Evolutionary conservation across 2,888 invertebrate genomes (phyloP).

Genomic region (Hydraecia micacea): DNA sequence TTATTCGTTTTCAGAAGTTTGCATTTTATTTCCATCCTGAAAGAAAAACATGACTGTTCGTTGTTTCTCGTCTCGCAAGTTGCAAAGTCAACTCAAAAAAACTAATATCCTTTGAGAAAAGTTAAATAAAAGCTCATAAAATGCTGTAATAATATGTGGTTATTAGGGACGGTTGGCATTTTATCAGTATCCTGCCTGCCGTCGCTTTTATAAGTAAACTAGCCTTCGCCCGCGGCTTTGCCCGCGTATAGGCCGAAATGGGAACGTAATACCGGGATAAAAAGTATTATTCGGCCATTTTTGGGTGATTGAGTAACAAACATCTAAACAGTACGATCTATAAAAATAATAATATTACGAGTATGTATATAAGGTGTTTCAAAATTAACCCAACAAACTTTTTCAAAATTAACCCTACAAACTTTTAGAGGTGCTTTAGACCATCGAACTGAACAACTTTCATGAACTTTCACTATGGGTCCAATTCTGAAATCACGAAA

Average conservation of each 20-base stretch:
- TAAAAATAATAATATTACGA: too few relatives aligned
- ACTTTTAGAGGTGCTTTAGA: too few relatives aligned
- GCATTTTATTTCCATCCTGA: constrained; percentile 46
- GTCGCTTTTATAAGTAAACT: neutral
- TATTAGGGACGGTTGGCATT: constrained; percentile 26
- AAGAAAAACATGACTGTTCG: constrained; percentile 48
- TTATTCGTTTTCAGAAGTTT: constrained; percentile 3
- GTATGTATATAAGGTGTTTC: too few relatives aligned
- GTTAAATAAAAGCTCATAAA: constrained; percentile 35
- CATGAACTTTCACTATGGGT: too few relatives aligned
- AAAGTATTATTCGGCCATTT: too few relatives aligned
- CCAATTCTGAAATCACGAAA: too few relatives aligned
- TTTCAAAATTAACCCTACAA: too few relatives aligned
- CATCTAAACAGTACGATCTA: too few relatives aligned
- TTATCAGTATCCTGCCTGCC: neutral
- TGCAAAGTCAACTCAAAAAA: constrained; percentile 58
- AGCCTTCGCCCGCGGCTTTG: neutral
- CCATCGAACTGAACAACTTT: too few relatives aligned
- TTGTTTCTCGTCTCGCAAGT: constrained; percentile 37
- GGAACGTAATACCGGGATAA: too few relatives aligned
- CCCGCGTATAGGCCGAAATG: neutral
- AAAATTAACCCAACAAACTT: too few relatives aligned
- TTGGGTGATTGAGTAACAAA: too few relatives aligned
- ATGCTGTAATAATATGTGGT: constrained; percentile 33
- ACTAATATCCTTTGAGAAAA: constrained; percentile 57